phyloP scores from a whole-genome alignment of 2,888 invertebrate genomes.

The Aphidius colemani region DNA sequence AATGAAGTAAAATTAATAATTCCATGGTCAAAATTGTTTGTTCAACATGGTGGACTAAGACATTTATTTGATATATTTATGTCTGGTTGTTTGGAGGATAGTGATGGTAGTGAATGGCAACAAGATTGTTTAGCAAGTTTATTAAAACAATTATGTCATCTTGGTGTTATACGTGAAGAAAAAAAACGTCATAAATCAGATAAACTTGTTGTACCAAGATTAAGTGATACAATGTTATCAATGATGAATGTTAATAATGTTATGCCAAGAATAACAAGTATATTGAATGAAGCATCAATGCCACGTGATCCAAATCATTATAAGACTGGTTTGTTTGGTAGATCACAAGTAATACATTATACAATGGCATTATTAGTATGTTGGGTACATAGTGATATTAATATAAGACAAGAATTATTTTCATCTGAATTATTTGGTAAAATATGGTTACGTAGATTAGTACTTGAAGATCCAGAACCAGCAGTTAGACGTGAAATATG shows the following conservation, averaged over 20 bases:
- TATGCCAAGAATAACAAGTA: constrained; percentile 81
- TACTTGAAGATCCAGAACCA: constrained; percentile 92
- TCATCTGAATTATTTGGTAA: constrained; percentile 73
- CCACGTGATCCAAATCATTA: constrained; percentile 82
- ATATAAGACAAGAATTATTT: constrained; percentile 77
- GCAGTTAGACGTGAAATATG: constrained; percentile 89
- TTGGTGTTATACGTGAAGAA: constrained; percentile 71
- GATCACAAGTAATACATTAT: constrained; percentile 88
- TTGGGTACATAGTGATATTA: constrained; percentile 87
- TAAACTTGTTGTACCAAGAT: constrained; percentile 70
- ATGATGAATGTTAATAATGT: constrained; percentile 85
- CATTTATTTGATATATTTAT: constrained; percentile 91
- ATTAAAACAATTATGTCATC: constrained; percentile 81
- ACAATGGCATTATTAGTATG: constrained; percentile 91
- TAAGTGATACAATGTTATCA: constrained; percentile 78
- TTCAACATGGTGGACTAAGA: constrained; percentile 84
- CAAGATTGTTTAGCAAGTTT: constrained; percentile 91
- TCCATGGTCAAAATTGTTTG: constrained; percentile 78
- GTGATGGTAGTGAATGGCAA: constrained; percentile 88
- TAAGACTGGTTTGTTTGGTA: constrained; percentile 90
- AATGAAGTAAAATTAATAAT: constrained; percentile 44
- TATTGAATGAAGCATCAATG: constrained; percentile 83
- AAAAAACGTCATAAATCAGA: constrained; percentile 62
- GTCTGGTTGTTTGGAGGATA: constrained; percentile 74
- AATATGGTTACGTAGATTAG: constrained; percentile 80